These are phyloP conservation scores for Balaeniceps rex DNA, from an alignment of 2,113 vertebrate genomes.

Conservation along the genomic window DNA sequence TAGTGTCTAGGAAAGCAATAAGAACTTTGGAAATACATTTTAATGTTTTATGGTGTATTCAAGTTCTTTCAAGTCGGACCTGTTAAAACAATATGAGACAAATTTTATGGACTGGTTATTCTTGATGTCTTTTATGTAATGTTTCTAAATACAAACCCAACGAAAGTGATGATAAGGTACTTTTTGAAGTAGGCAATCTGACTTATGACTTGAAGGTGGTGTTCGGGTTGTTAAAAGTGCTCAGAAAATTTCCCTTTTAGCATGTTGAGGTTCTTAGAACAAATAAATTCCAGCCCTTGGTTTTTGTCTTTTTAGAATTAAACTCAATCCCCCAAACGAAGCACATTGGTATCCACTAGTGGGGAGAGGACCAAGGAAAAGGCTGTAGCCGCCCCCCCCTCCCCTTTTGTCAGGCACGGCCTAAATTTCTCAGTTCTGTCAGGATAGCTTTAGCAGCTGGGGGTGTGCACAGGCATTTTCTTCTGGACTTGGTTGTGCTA, in stretches of 20 bases:
- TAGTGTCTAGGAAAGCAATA: neutral
- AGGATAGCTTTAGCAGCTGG: neutral
- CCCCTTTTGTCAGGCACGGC: neutral
- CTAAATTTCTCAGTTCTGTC: neutral
- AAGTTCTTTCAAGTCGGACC: neutral
- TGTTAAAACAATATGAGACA: neutral
- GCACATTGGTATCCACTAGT: accelerated
- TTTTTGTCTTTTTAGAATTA: neutral
- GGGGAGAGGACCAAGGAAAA: neutral
- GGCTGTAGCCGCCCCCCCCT: neutral
- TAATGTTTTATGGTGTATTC: neutral
- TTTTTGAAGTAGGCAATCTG: neutral
- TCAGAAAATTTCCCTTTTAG: neutral
- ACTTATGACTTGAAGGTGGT: neutral
- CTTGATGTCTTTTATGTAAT: neutral
- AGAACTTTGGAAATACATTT: neutral
- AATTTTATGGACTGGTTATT: neutral
- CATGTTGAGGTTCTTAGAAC: neutral
- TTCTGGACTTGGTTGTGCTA: neutral
- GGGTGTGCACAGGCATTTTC: neutral
- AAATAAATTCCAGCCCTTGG: neutral
- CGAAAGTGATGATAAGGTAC: neutral
- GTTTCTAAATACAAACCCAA: neutral
- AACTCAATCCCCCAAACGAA: neutral
- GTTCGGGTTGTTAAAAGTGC: neutral